Evolutionary conservation across 2,888 invertebrate species (phyloP), one percentile per base, ranked within the genome.

Genomic region (Podabrus alpinus): DNA sequence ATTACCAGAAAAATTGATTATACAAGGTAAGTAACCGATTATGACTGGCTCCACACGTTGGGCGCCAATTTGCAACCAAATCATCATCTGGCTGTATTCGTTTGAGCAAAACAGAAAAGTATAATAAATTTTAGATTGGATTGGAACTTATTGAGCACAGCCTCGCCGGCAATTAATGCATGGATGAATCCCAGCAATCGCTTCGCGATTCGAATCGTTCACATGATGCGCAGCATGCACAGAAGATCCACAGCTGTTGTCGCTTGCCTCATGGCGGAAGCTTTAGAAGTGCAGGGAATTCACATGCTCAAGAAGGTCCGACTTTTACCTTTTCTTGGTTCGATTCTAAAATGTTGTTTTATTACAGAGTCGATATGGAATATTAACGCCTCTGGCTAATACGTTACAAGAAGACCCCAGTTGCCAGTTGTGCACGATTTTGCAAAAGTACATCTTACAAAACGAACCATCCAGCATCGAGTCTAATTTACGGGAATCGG

Each of bases 131-230:
- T 9, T 84, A 94, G 97, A 82, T 88, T 97, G 82, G 98, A 98
- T 87, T 98, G 98, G 98, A 98, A 98, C 88, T 88, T 98, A 72
- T 88, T 98, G 70, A 97, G 97, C 85, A 98, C 98, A 2, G 97
- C 97, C 7, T 97, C 97, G 0, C 98, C 98, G 0, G 97, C 97
- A 0, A 98, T 98, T 81, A 97, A 97, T 84, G 97, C 98, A 1
- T 98, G 98, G 98, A 94, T 98, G 93, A 97, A 97, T 89, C 97
- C 98, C 0, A 94, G 95, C 86, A 97, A 97, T 88, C 91, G 97
- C 15, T 91, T 98, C 76, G 95, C 97, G 67, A 94, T 95, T 76
- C 91, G 95, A 80, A 93, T 95, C 67, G 94, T 95, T 29, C 92
- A 94, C 72, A 90, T 97, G 89, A 91, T 95, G 81, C 90, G 95